Evolutionary conservation across 1,140 invertebrate species (phyloP).

Genomic region (Zaprionus camerounensis): DNA sequence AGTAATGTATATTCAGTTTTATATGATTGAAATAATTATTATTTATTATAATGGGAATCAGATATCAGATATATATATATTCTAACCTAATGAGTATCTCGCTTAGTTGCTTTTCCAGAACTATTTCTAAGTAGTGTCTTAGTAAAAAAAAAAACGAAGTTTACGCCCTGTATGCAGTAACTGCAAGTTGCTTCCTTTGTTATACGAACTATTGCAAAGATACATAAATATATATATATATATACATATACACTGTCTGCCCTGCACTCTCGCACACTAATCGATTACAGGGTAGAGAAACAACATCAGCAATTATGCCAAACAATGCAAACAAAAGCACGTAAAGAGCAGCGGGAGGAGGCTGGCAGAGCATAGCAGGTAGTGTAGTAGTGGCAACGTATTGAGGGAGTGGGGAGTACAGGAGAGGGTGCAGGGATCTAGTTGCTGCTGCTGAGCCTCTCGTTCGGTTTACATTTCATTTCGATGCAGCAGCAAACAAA

Average conservation of each 20-base stretch:
- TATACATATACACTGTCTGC: not conserved
- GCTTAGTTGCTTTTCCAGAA: too few relatives aligned
- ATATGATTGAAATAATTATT: too few relatives aligned
- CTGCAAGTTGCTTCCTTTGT: too few relatives aligned
- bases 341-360: too few relatives aligned
- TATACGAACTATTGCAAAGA: not conserved
- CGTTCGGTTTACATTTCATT: conserved; percentile 57
- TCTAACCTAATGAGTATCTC: too few relatives aligned
- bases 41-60: too few relatives aligned
- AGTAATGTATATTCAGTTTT: too few relatives aligned
- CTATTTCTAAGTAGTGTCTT: too few relatives aligned
- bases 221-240: not conserved
- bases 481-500: conserved; percentile 72
- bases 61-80: too few relatives aligned
- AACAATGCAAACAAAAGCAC: too few relatives aligned
- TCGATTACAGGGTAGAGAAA: conserved; percentile 6
- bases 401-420: not conserved
- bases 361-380: not conserved
- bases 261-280: not conserved
- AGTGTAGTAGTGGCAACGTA: too few relatives aligned
- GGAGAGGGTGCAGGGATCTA: not conserved
- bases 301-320: conserved; percentile 23
- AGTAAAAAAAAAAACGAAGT: too few relatives aligned
- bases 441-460: conserved; percentile 4
- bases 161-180: not conserved